Evolutionary conservation across 1,140 invertebrate species (phyloP), one percentile per base, ranked within the genome.

Genomic region (Vollenhovia emeryi): DNA sequence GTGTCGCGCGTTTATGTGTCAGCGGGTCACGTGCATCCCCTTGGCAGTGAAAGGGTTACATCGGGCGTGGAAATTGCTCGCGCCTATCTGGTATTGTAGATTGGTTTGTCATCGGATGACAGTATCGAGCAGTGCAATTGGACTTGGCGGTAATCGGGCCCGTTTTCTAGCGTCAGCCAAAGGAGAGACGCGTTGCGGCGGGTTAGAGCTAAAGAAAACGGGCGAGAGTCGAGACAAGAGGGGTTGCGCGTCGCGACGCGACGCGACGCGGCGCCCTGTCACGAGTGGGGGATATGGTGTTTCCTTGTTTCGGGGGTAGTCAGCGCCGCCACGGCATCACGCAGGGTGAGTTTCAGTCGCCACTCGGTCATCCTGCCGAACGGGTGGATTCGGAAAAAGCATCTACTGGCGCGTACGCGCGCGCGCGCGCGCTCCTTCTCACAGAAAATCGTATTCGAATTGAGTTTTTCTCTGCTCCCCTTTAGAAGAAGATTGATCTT

Each of bases 281-380:
- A 33, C 15, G 43, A 55, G 48, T 62, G 69, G 82, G 85, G 85
- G 83, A 59, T 30, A 55, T 68, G 80, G 30, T 76, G 30, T 75
- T 76, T 76, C 80, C n/a, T 75, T 75, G 68, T 86, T 76, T 84
- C 50, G 52, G 84, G 90, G 89, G 89, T 91, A 93, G 92, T 92
- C 91, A 93, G 92, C 92, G 92, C 92, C 92, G 89, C 92, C 78
- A 82, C 78, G 75, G 45, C 27, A 82, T 55, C 89, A 86, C 87
- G 86, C 33, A 36, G 33, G 33, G 33, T 89, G 82, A 90, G 89
- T 90, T 50, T 89, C 92, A 93, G 93, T 94, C 91, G 83, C 88
- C 86, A 93, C 91, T 93, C 91, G 92, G 92, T 93, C 89, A 93
- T 90, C 90, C 91, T 91, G 82, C 86, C 86, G 89, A 90, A 88